A percentile compares a stretch with the other conserved stretches of the same genome.
phyloP scores from a whole-genome alignment of 2,888 invertebrate genomes.

The Stratiomys singularior region DNA sequence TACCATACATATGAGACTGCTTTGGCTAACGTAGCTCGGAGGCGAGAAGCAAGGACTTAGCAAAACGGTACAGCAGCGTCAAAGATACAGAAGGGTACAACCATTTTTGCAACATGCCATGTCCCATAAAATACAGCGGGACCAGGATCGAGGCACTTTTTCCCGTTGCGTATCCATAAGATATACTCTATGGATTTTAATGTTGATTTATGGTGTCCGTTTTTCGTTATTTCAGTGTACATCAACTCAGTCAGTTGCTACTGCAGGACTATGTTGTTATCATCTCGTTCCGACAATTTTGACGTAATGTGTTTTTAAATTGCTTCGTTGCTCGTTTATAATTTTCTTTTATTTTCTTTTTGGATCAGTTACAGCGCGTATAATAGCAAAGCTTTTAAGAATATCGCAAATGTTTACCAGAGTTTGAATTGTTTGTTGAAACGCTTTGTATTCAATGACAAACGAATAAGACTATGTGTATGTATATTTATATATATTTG shows the following conservation, averaged over 20 bases:
- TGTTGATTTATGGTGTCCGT: slow-evolving; percentile 53
- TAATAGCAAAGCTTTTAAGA: slow-evolving; percentile 4
- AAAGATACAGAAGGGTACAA: slow-evolving; percentile 4
- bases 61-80: slow-evolving; percentile 7
- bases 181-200: slow-evolving; percentile 51
- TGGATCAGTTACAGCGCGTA: slow-evolving; percentile 24
- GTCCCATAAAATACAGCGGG: slow-evolving; percentile 40
- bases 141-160: slow-evolving; percentile 38
- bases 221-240: slow-evolving; percentile 47
- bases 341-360: slow-evolving; percentile 34
- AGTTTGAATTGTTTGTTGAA: too few relatives aligned
- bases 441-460: too few relatives aligned
- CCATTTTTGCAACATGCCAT: slow-evolving; percentile 41
- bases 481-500: too few relatives aligned
- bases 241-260: slow-evolving; percentile 24
- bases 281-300: slow-evolving; percentile 36
- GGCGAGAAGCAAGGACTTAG: neutral
- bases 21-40: neutral
- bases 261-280: slow-evolving; percentile 21
- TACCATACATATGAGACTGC: slow-evolving; percentile 11
- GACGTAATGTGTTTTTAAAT: slow-evolving; percentile 45
- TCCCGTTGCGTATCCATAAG: slow-evolving; percentile 39
- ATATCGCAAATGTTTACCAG: neutral
- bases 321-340: slow-evolving; percentile 43
- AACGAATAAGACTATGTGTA: too few relatives aligned